A percentile compares a stretch with the other conserved stretches of the same genome.
phyloP scores from a whole-genome alignment of 2,797 vertebrate species.

The Epinephelus awoara region DNA sequence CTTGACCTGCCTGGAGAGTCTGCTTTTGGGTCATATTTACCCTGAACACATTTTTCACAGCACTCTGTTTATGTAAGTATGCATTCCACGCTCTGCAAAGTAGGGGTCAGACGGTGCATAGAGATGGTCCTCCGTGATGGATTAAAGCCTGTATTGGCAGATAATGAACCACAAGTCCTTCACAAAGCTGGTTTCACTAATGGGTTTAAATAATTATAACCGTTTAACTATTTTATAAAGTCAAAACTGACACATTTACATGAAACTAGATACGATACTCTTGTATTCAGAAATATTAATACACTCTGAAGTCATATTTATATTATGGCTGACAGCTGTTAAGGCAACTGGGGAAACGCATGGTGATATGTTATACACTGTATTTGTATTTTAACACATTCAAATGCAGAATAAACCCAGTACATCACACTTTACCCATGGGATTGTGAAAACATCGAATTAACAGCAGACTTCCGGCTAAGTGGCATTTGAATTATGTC shows the following conservation, averaged over 20 bases:
- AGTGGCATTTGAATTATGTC: neutral
- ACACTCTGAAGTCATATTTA: no score
- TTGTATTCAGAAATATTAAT: neutral
- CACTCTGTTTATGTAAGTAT: neutral
- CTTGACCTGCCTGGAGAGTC: neutral
- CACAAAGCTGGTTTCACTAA: neutral
- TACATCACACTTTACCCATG: neutral
- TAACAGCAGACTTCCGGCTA: conserved; percentile 3
- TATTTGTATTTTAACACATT: neutral
- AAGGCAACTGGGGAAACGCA: neutral
- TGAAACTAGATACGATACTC: neutral
- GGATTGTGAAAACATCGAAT: neutral
- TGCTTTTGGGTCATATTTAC: conserved; percentile 2
- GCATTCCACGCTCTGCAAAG: neutral
- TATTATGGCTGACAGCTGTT: neutral
- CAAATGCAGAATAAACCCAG: neutral
- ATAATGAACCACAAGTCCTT: conserved; percentile 3
- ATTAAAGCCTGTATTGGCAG: neutral
- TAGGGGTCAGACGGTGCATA: neutral
- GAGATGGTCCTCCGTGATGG: neutral
- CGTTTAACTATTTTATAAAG: neutral
- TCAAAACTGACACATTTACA: neutral
- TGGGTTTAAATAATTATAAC: neutral
- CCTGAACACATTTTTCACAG: neutral
- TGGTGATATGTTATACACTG: neutral